Evolutionary conservation across 1,140 invertebrate species (phyloP).

Genomic region (Bathynomus jamesi): DNA sequence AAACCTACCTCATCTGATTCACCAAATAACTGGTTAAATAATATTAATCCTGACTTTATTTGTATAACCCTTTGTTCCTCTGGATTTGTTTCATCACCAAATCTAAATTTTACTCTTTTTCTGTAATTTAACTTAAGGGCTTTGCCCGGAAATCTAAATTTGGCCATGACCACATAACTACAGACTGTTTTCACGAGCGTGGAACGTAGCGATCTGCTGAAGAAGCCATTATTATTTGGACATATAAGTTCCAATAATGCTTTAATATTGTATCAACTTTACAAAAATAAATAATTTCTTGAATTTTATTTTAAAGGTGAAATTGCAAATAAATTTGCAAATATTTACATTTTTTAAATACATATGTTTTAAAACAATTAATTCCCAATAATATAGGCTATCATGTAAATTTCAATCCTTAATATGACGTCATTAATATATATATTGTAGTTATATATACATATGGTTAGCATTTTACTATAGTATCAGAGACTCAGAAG

Average conservation of each 20-base stretch:
- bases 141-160: conserved; percentile 41
- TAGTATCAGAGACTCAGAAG: too few species aligned
- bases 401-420: too few species aligned
- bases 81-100: conserved; percentile 35
- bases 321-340: too few species aligned
- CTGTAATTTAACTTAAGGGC: conserved; percentile 39
- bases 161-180: conserved; percentile 36
- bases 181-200: not conserved
- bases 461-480: too few species aligned
- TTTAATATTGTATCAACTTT: too few species aligned
- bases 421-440: too few species aligned
- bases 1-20: conserved; percentile 45
- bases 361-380: too few species aligned
- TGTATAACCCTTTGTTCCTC: conserved; percentile 28
- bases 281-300: too few species aligned
- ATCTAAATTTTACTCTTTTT: conserved; percentile 38
- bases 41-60: conserved; percentile 41
- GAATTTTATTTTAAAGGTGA: too few species aligned
- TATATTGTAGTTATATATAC: too few species aligned
- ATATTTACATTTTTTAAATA: too few species aligned
- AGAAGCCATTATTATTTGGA: not conserved
- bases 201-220: not conserved
- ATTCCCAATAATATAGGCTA: too few species aligned
- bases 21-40: conserved; percentile 45
- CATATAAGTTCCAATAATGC: not conserved